These are phyloP conservation scores for Pipistrellus nathusii DNA, from an alignment of 2,797 vertebrate species.

Conservation along the genomic window DNA sequence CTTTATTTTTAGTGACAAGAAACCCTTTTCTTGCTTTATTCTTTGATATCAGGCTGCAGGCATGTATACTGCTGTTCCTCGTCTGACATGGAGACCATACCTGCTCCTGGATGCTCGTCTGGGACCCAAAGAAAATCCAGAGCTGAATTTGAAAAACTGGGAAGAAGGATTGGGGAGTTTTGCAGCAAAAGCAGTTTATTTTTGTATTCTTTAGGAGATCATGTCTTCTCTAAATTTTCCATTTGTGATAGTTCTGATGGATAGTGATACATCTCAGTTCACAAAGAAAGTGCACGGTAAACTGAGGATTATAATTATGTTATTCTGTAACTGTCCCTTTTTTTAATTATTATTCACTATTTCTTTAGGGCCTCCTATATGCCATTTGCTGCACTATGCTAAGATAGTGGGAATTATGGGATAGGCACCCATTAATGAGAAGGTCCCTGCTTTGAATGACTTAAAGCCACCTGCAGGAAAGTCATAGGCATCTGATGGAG, in stretches of 20 bases:
- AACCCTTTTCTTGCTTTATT: slow-evolving; percentile 45
- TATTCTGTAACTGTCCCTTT: background rate
- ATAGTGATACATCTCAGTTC: background rate
- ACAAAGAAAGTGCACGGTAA: background rate
- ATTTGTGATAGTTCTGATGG: background rate
- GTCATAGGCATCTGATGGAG: background rate
- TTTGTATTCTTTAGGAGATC: slow-evolving; percentile 2
- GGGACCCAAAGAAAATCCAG: background rate
- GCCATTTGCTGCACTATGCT: background rate
- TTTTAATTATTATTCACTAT: background rate
- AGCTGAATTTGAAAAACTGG: background rate
- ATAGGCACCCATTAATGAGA: background rate
- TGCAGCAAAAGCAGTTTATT: background rate
- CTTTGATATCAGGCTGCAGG: background rate
- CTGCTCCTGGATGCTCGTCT: background rate
- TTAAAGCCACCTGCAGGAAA: background rate
- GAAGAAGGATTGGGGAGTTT: background rate
- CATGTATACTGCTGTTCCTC: background rate
- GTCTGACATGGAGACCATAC: background rate
- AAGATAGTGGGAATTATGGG: background rate
- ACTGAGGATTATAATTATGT: background rate
- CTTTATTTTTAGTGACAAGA: slow-evolving; percentile 41
- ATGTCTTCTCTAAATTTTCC: background rate
- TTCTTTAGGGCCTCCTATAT: background rate
- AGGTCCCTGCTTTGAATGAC: background rate